Evolutionary conservation across 2,113 vertebrate species (phyloP).

Genomic region (Empidonax traillii): DNA sequence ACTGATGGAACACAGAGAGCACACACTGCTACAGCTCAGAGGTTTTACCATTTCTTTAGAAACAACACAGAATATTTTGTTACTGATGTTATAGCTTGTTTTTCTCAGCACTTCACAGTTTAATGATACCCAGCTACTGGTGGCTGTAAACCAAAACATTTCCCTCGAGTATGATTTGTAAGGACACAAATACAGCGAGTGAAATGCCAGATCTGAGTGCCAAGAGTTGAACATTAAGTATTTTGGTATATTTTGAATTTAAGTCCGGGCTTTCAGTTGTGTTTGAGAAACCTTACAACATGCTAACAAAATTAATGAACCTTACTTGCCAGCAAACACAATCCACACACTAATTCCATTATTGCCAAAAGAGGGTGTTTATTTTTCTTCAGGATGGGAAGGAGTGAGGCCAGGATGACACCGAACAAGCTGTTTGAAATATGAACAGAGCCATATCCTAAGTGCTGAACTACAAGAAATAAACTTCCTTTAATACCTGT

Average conservation of each 20-base stretch:
- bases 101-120: not conserved
- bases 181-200: not conserved
- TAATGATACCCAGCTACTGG: not conserved
- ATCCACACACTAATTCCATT: not conserved
- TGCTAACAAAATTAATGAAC: constrained; percentile 58
- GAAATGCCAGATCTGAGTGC: not conserved
- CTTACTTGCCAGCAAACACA: constrained; percentile 52
- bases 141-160: not conserved
- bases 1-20: not conserved
- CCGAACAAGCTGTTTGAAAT: not conserved
- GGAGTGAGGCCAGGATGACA: not conserved
- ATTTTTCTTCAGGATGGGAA: constrained; percentile 32
- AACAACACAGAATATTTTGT: not conserved
- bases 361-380: constrained; percentile 26
- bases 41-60: not conserved
- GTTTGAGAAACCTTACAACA: not conserved
- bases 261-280: not conserved
- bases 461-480: not conserved
- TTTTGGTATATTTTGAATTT: not conserved
- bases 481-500: not conserved
- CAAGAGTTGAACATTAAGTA: not conserved
- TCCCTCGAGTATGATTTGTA: not conserved
- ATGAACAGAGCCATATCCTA: not conserved
- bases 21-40: not conserved
- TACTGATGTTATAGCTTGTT: not conserved